These are phyloP conservation scores for Xiphias gladius DNA, from an alignment of 2,113 vertebrate genomes.

Conservation along the genomic window DNA sequence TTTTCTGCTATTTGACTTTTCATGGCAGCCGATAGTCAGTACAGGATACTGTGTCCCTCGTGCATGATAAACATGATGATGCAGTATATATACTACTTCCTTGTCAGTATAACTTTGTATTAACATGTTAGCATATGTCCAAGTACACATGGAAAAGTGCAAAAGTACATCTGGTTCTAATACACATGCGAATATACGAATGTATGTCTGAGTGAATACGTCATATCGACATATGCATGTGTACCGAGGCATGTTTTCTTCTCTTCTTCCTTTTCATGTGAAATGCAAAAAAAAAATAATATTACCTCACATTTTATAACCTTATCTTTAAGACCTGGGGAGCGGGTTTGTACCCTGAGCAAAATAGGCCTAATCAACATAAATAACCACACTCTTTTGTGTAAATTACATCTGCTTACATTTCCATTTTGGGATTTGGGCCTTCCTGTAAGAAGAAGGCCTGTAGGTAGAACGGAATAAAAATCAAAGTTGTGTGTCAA, in stretches of 20 bases:
- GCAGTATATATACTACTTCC: not conserved
- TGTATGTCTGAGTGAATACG: slow-evolving; percentile 19
- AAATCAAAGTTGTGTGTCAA: not conserved
- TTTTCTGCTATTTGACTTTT: not conserved
- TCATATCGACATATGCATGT: not conserved
- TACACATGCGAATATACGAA: slow-evolving; percentile 20
- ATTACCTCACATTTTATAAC: not conserved
- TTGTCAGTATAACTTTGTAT: slow-evolving; percentile 18
- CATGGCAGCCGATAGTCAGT: not conserved
- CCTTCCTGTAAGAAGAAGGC: not conserved
- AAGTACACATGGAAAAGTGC: not conserved
- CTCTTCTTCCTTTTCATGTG: not conserved
- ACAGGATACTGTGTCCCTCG: not conserved
- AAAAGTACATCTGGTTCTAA: slow-evolving; percentile 37
- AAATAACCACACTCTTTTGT: not conserved
- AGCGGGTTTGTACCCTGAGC: no score
- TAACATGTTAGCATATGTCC: not conserved
- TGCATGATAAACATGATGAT: slow-evolving; percentile 29
- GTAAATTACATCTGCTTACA: not conserved
- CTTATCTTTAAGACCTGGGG: not conserved
- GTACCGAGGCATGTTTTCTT: not conserved
- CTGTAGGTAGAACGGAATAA: no score
- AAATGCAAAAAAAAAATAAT: slow-evolving; percentile 5
- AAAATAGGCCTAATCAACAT: not conserved
- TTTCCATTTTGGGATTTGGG: not conserved